Evolutionary conservation across 2,113 vertebrate species (phyloP), one percentile per base, ranked within the genome.

Genomic region (Cottus gobio): DNA sequence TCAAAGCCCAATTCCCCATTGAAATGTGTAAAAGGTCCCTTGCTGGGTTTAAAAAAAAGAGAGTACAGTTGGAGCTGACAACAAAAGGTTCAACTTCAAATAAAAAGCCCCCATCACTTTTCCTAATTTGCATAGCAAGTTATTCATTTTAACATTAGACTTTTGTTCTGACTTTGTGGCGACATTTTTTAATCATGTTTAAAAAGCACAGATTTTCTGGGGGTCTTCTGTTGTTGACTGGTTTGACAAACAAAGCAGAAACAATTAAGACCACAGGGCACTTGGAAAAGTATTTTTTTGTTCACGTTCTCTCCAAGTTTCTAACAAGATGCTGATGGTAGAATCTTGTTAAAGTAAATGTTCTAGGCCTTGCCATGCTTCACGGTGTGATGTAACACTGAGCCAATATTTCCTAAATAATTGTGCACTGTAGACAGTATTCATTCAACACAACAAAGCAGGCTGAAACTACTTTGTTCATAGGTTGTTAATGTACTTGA

Each of bases 11-110:
- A 93, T 94, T 93, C 91, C 90, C 91, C 82, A 82, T 92, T 94
- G 94, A 94, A 94, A 93, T 85, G 89, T 90, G 90, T 94, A 93
- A 94, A 95, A 93, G 91, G 92, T 93, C 91, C 92, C 91, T 92
- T 50, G 90, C 90, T 93, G 93, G 92, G 86, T 90, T 91, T 80
- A 90, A 93, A 93, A 93, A 93, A 91, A 87, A 88, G 85, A 89
- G 90, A 89, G 90, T 93, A 89, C 90, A 93, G 90, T 92, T 76
- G 85, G 80, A 86, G 90, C 90, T 83, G 90, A 93, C 90, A 94
- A 94, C 93, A 94, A 95, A 94, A 91, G 92, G 85, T 90, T 89
- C 74, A 68, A 87, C 90, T 93, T 93, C 90, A 93, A 92, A 93
- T 91, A 89, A 89, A 90, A 92, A 81, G 81, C 75, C 79, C 77